Evolutionary conservation across 2,797 vertebrate genomes (phyloP), one percentile per base, ranked within the genome.

Genomic region (Echiichthys vipera): DNA sequence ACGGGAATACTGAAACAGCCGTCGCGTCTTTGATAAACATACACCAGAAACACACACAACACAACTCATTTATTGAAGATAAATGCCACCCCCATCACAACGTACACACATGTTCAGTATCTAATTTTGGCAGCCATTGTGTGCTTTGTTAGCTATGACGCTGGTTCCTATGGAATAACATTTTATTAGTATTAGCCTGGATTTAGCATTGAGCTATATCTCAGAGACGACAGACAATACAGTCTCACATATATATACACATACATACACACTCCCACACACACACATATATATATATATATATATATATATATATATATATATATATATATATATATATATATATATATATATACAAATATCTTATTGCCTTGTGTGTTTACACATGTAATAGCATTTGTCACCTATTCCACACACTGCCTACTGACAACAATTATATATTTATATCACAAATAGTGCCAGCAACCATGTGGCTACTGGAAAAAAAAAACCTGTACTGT

Each of bases 21-120:
- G 61, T 73, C 63, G 39, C 13, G 1, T 46, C 56, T 65, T 76
- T 59, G 34, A 76, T 62, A 72, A 49, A 73, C 56, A 65, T 9
- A 32, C 18, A 51, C 12, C n/a, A 37, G 7, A 65, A 22, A 39
- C 36, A 25, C 20, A n/a, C 17, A 14, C 64, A 24, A 64, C 42
- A 50, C 11, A 29, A 36, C 15, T 27, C 47, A 39, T 45, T 47
- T 30, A 36, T 10, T 63, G 14, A 56, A 57, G 10, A 54, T 12
- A n/a, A 63, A 4, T 40, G 43, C 39, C 22, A 9, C 17, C 12
- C 15, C 7, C 12, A 25, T 10, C 22, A 22, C 47, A 40, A 18
- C 15, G n/a, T 14, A 32, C 32, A 51, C 50, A 22, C 45, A 51
- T 37, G 40, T 50, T 39, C 12, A n/a, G 8, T 17, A 14, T 39